Evolutionary conservation across 2,888 invertebrate species (phyloP).

Genomic region (Ectemnius lituratus): DNA sequence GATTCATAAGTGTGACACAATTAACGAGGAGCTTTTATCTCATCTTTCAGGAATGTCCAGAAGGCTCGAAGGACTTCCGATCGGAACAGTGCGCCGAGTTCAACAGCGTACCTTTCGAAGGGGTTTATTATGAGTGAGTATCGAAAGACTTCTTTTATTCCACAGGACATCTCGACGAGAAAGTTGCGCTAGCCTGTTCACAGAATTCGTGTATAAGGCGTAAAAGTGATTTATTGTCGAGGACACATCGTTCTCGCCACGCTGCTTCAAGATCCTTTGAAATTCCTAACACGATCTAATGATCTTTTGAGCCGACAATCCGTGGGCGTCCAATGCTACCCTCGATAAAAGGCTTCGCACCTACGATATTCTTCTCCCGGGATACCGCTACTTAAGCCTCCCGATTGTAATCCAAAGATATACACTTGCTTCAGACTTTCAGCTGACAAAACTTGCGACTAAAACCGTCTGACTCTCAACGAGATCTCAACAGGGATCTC

Average conservation of each 20-base stretch:
- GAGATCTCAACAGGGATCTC: too few relatives aligned
- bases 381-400: not conserved
- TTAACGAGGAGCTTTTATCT: not conserved
- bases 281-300: slow-evolving; percentile 30
- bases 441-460: not conserved
- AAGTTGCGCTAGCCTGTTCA: not conserved
- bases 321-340: slow-evolving; percentile 9
- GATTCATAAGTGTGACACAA: too few relatives aligned
- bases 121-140: slow-evolving; percentile 88
- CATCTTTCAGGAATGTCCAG: slow-evolving; percentile 86
- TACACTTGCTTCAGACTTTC: not conserved
- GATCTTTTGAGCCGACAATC: slow-evolving; percentile 27
- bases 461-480: not conserved
- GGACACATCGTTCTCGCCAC: not conserved
- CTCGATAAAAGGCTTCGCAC: slow-evolving; percentile 7
- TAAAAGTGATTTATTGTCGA: slow-evolving; percentile 39
- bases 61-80: slow-evolving; percentile 88
- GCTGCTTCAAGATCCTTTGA: not conserved
- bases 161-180: not conserved
- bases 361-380: slow-evolving; percentile 9
- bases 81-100: slow-evolving; percentile 93
- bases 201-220: slow-evolving; percentile 17
- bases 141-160: slow-evolving; percentile 3
- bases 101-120: slow-evolving; percentile 89
- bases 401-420: slow-evolving; percentile 5